Evolutionary conservation across 2,888 invertebrate genomes (phyloP).

Genomic region (Eupeodes luniger): DNA sequence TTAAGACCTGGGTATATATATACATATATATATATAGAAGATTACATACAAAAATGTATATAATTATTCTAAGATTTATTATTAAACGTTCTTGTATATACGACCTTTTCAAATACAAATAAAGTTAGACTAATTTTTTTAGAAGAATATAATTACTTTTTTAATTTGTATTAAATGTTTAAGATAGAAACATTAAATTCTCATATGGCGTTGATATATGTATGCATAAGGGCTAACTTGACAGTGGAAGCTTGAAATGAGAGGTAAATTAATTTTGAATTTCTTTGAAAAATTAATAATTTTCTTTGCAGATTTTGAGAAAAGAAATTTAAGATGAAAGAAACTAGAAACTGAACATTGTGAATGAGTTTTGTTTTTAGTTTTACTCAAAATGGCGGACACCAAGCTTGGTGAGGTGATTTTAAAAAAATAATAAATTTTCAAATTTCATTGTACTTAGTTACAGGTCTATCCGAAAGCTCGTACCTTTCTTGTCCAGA

Average conservation of each 20-base stretch:
- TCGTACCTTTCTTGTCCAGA: no score
- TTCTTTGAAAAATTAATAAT: slow-evolving; percentile 2
- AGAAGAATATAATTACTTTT: slow-evolving; percentile 68
- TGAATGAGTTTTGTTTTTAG: no score
- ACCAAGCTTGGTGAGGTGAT: neutral
- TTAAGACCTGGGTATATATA: neutral
- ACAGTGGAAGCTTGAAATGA: neutral
- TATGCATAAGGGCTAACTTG: neutral
- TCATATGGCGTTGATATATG: slow-evolving; percentile 3
- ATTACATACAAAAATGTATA: slow-evolving; percentile 57
- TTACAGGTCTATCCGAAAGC: neutral
- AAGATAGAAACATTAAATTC: neutral
- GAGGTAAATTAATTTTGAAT: slow-evolving; percentile 46
- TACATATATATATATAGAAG: slow-evolving; percentile 18
- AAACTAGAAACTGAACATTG: no score
- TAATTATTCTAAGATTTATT: slow-evolving; percentile 68
- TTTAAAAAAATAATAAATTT: neutral
- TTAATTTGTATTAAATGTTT: slow-evolving; percentile 21
- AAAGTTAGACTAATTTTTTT: slow-evolving; percentile 77
- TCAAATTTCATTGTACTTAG: neutral
- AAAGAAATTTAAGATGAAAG: no score
- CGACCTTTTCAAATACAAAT: slow-evolving; percentile 75
- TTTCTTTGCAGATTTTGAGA: neutral
- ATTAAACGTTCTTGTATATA: slow-evolving; percentile 75
- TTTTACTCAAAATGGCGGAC: no score